These are phyloP conservation scores for Camelus bactrianus DNA, from an alignment of 2,113 vertebrate species.

Conservation along the genomic window DNA sequence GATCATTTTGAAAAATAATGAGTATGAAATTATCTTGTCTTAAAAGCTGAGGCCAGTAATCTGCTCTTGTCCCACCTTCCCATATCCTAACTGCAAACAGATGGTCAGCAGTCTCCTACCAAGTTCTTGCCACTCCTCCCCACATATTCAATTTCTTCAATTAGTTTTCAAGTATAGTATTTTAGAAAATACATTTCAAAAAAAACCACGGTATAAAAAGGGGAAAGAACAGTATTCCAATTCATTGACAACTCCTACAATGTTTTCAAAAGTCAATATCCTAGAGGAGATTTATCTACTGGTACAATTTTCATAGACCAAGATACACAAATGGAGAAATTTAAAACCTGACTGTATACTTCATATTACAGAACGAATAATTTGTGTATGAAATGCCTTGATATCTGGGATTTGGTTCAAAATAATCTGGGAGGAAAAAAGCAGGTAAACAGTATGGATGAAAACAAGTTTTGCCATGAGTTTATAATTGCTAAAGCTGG, in stretches of 20 bases:
- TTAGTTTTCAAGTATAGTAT: not conserved
- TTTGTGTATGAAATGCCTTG: not conserved
- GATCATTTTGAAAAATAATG: not conserved
- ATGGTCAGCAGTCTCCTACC: not conserved
- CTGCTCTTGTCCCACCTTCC: not conserved
- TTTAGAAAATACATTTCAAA: not conserved
- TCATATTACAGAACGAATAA: not conserved
- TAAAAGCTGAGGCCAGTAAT: not conserved
- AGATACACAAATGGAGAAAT: not conserved
- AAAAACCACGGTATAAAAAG: not conserved
- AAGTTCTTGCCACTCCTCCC: not conserved
- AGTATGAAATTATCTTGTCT: not conserved
- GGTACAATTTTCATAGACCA: not conserved
- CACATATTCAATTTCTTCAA: not conserved
- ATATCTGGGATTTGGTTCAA: not conserved
- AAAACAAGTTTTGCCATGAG: not conserved
- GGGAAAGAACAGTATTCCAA: not conserved
- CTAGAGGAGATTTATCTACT: not conserved
- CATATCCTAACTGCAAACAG: not conserved
- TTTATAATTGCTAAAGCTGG: not conserved
- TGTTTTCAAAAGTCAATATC: not conserved
- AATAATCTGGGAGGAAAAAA: not conserved
- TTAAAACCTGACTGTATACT: not conserved
- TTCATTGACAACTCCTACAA: not conserved
- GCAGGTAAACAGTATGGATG: not conserved